phyloP scores from a whole-genome alignment of 2,113 vertebrate species.

The Phalacrocorax aristotelis region DNA sequence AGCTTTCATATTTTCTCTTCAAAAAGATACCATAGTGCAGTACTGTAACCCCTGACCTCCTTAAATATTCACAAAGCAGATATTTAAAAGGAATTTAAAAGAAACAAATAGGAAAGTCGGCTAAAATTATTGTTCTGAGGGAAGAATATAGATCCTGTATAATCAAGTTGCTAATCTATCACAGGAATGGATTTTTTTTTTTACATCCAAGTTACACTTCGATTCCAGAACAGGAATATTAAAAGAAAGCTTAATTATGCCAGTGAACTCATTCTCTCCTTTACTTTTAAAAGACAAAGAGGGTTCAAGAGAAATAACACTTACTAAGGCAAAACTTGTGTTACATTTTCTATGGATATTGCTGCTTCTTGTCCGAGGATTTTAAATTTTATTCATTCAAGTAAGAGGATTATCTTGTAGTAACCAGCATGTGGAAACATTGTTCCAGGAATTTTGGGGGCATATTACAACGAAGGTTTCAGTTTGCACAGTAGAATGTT shows the following conservation, averaged over 20 bases:
- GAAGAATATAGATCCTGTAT: not conserved
- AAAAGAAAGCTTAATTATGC: not conserved
- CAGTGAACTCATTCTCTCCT: not conserved
- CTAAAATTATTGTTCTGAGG: not conserved
- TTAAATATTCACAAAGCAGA: not conserved
- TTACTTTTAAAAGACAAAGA: not conserved
- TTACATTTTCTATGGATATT: not conserved
- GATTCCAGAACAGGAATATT: not conserved
- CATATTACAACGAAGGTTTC: not conserved
- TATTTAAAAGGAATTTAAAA: not conserved
- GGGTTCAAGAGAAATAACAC: not conserved
- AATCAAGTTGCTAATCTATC: not conserved
- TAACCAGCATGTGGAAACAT: not conserved
- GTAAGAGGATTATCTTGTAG: not conserved
- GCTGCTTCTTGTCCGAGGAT: not conserved
- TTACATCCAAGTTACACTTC: not conserved
- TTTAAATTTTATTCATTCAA: not conserved
- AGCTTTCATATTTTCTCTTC: not conserved
- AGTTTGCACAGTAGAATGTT: not conserved
- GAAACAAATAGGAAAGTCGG: not conserved
- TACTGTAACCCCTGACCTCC: not conserved
- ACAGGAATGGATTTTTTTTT: not conserved
- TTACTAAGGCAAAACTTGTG: not conserved
- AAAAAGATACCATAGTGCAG: not conserved
- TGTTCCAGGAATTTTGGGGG: not conserved